Base-by-base conservation (phyloP, 2,888 invertebrate species). In the Sturmia bella region DNA sequence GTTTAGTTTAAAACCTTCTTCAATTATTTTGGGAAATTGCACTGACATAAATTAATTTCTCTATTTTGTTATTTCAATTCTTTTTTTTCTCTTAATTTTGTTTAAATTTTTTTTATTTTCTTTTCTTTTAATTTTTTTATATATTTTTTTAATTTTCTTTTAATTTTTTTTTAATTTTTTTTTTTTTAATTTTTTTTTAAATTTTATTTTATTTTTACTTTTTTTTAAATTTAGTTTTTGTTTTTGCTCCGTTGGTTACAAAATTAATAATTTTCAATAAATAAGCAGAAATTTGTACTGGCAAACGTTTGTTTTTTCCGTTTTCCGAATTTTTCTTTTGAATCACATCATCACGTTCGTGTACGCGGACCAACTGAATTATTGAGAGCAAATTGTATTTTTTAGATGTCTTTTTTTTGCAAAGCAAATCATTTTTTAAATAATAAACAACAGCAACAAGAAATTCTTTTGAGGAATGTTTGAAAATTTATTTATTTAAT, bases 331-430 rank as follows among this genome's bases (percentile, higher is more conserved):
- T 78, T n/a, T 68, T 54, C 21, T 45, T 37, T 68, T 73, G 64
- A 74, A 70, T 70, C 82, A 64, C 45, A 70, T 56, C 45, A 70
- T 56, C 74, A 74, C 70, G 70, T 64, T 74, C 78, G 70, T 66
- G 74, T 78, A 41, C 66, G 43, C 64, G 45, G 59, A 74, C 24
- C 70, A 74, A 82, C 82, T 82, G 50, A 81, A 76, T 70, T 59
- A 66, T 61, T 50, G 70, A 78, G 78, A 82, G 64, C 41, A 39
- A 76, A 45, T 63, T 69, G 17, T 41, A 50, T 75, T 82, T 80
- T 68, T 61, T 82, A 75, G 41, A 50, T 9, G 7, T 19, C n/a
- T 66, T 48, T n/a, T 61, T 39, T 45, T 9, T 39, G 45, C 74
- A 56, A 50, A 64, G 64, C 68, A 59, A 54, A 74, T 52, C n/a